Conservation (phyloP, 2,113 vertebrate genomes). For the Sylvicapra grimmia region DNA sequence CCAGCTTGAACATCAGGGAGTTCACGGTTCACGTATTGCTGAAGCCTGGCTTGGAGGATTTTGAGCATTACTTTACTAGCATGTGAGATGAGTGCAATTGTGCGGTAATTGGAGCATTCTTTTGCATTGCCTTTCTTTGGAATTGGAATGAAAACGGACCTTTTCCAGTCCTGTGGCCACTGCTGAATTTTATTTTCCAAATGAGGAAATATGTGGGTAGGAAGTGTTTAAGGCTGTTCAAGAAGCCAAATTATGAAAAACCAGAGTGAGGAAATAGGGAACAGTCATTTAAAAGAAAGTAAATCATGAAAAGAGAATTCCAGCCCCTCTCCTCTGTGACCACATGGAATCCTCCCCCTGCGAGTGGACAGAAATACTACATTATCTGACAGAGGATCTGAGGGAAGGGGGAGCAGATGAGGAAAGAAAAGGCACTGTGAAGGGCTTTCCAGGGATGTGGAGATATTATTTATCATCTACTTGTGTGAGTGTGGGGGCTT, state of each 20-base stretch:
- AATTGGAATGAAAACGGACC: too few species aligned
- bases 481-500: neutral
- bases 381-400: neutral
- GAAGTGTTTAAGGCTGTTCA: constrained; percentile 4
- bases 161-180: too few species aligned
- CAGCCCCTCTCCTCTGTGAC: neutral
- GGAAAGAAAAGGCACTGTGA: neutral
- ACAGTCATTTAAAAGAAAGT: neutral
- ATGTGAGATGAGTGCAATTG: too few species aligned
- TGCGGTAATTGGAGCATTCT: too few species aligned
- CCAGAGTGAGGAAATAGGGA: neutral
- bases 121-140: too few species aligned
- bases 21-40: too few species aligned
- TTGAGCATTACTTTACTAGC: too few species aligned
- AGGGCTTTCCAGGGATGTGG: neutral
- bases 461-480: neutral
- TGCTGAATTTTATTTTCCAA: too few species aligned
- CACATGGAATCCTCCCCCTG: neutral
- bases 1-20: too few species aligned
- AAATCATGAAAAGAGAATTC: neutral
- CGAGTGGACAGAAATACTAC: neutral
- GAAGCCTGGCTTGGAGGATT: too few species aligned
- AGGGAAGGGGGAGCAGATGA: neutral
- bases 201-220: constrained; percentile 11
- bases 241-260: neutral